These are phyloP conservation scores for Arctocebus calabarensis DNA, from an alignment of 2,797 vertebrate species.

Conservation along the genomic window DNA sequence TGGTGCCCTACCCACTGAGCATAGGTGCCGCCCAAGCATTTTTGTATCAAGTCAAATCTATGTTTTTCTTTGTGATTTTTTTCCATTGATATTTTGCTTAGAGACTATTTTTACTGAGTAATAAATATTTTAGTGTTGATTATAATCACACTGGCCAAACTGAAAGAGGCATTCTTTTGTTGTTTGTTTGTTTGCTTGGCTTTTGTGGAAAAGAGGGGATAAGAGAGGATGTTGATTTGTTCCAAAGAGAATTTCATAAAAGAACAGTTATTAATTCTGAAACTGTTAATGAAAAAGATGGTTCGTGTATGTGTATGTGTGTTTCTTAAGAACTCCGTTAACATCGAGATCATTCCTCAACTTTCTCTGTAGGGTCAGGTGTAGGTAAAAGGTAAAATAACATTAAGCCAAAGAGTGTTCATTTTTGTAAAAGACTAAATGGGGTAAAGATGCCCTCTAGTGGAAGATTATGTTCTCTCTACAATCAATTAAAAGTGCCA, in stretches of 20 bases:
- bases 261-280: background rate
- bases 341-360: background rate
- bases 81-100: background rate
- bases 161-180: background rate
- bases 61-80: background rate
- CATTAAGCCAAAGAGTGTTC: background rate
- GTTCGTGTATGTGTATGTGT: background rate
- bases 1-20: too few relatives aligned
- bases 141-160: background rate
- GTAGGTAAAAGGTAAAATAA: constrained; percentile 42
- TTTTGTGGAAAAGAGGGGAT: background rate
- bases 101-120: background rate
- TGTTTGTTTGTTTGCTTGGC: background rate
- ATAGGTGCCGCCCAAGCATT: background rate
- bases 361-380: constrained; percentile 4
- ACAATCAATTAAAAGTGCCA: background rate
- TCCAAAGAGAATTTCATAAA: constrained; percentile 15
- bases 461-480: constrained; percentile 38
- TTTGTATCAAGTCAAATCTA: constrained; percentile 5
- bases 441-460: constrained; percentile 75
- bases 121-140: background rate
- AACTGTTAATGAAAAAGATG: background rate
- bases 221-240: background rate
- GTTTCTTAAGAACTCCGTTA: constrained; percentile 22
- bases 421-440: constrained; percentile 56